A percentile compares a stretch with the other conserved stretches of the same genome.
Conservation (phyloP, 2,113 vertebrate species). For the Otus sunia region DNA sequence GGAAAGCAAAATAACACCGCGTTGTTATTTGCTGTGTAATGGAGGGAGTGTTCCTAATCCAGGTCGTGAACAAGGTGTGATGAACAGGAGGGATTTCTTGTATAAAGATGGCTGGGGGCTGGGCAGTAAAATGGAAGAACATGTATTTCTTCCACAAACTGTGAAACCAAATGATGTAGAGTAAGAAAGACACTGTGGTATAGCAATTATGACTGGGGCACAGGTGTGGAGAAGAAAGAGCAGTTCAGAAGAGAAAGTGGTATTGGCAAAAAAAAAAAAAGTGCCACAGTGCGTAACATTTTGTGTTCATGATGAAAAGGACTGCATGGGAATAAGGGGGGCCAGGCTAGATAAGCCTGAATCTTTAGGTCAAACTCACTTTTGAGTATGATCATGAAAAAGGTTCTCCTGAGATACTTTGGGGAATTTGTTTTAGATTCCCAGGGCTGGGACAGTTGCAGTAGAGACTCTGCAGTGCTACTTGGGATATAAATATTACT, state of each 20-base stretch:
- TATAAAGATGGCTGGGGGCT: not conserved
- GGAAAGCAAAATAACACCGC: not conserved
- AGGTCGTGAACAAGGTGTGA: not conserved
- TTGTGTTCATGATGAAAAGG: not conserved
- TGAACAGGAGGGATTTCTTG: not conserved
- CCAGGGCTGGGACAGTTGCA: not conserved
- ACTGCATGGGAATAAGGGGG: not conserved
- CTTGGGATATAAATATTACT: not conserved
- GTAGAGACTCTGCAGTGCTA: not conserved
- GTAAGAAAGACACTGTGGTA: not conserved
- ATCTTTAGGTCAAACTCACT: not conserved
- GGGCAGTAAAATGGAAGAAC: not conserved
- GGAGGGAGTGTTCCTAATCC: not conserved
- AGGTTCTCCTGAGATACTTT: not conserved
- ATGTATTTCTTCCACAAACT: not conserved
- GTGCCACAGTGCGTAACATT: not conserved
- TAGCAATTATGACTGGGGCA: not conserved
- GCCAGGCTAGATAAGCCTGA: not conserved
- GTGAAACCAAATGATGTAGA: not conserved
- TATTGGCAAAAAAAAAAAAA: not conserved
- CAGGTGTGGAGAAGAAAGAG: not conserved
- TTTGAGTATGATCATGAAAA: not conserved
- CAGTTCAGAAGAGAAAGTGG: not conserved
- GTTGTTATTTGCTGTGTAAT: not conserved
- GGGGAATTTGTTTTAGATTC: not conserved